Conservation (phyloP, 1,140 invertebrate species). For the Habropoda laboriosa region DNA sequence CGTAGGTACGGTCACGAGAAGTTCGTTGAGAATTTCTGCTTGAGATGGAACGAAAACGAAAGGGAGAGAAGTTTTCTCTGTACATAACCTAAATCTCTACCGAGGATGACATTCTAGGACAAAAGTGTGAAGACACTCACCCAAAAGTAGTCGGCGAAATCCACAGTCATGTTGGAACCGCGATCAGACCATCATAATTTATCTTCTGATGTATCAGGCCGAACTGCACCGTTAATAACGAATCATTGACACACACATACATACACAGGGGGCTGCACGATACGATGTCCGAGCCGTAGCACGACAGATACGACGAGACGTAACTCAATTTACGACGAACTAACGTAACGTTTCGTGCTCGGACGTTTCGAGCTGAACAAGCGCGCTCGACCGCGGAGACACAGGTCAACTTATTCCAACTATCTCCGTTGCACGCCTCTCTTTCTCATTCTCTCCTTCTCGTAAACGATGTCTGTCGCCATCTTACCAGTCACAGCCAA, state of each 20-base stretch:
- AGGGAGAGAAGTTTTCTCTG: not conserved
- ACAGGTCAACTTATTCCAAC: conserved; percentile 61
- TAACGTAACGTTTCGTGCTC: conserved; percentile 37
- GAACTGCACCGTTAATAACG: conserved; percentile 39
- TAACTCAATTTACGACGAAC: conserved; percentile 41
- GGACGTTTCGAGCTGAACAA: conserved; percentile 58
- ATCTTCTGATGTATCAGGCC: conserved; percentile 47
- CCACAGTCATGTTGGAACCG: conserved; percentile 86
- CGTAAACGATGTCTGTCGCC: not conserved
- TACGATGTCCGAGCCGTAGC: conserved; percentile 8
- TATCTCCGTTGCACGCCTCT: conserved; percentile 40
- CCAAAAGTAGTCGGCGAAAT: conserved; percentile 92
- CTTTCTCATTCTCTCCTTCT: conserved; percentile 20
- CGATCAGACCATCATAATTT: conserved; percentile 74
- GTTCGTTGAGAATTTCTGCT: not conserved
- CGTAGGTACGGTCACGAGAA: not conserved
- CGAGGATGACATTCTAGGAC: conserved; percentile 20
- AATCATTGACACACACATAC: conserved; percentile 38
- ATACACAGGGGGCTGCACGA: conserved; percentile 9
- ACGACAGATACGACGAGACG: conserved; percentile 22
- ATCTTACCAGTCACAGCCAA: not conserved
- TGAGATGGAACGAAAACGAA: not conserved
- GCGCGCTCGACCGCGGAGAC: conserved; percentile 59
- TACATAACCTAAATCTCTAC: conserved; percentile 61
- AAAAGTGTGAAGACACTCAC: conserved; percentile 80